Conservation (phyloP, 2,797 vertebrate genomes). For the Acridotheres tristis region DNA sequence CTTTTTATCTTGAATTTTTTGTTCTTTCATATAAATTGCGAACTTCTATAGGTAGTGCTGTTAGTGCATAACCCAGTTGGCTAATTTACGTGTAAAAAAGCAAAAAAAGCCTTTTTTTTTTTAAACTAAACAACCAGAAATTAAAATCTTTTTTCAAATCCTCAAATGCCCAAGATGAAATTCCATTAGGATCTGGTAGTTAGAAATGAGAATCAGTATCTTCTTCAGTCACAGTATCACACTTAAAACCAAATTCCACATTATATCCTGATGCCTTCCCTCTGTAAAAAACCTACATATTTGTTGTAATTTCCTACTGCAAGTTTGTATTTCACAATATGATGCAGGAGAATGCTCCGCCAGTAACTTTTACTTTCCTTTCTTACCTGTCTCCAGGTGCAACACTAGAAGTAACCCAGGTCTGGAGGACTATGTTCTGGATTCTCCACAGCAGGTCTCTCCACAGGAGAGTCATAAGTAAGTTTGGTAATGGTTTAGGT, state of each 20-base stretch:
- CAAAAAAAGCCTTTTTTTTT: neutral
- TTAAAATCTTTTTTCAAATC: neutral
- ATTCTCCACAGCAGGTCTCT: constrained; percentile 41
- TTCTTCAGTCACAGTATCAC: neutral
- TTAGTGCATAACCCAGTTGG: neutral
- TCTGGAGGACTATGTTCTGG: constrained; percentile 57
- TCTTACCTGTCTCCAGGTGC: constrained; percentile 33
- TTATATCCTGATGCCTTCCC: neutral
- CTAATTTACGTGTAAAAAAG: neutral
- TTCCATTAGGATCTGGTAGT: neutral
- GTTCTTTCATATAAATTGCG: neutral
- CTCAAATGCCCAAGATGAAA: neutral
- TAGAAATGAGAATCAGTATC: neutral
- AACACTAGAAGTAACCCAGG: neutral
- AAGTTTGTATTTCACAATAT: neutral
- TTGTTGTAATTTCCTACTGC: neutral
- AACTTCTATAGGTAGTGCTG: neutral
- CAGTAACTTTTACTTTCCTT: neutral
- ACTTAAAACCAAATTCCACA: neutral
- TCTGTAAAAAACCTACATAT: neutral
- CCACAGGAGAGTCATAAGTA: constrained; percentile 75
- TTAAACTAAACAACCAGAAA: neutral
- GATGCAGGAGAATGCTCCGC: neutral
- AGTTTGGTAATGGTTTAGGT: neutral
- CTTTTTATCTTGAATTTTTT: neutral